Base-by-base conservation (phyloP, 2,888 invertebrate genomes). In the Dicranocentrus wangi region DNA sequence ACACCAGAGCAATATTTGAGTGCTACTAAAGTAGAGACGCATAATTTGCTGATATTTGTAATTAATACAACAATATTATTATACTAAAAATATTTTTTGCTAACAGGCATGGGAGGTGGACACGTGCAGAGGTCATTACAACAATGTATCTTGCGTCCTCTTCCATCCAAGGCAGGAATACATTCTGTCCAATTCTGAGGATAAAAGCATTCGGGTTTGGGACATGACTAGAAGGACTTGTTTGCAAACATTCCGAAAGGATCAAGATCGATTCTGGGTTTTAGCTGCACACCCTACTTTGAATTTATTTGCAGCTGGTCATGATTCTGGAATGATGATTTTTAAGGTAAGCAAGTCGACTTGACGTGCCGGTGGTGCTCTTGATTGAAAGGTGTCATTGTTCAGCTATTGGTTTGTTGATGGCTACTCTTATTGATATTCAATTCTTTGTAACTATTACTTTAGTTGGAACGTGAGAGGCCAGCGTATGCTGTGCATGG, bases 81-180 rank as follows among this genome's bases (percentile, higher is more conserved):
- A n/a, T n/a, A n/a, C n/a, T n/a, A 15, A 3, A 63, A 65, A 32
- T 21, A 65, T 8, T 39, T 42, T 65, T 7, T 73, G 10, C 7
- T 55, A 5, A 5, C 23, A 94, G 91, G 99, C 98, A 0, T 99
- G 98, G 98, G 99, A 99, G 89, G 96, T 99, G 55, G 99, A 99
- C 90, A 97, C 98, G 0, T 99, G 98, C 87, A 93, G 99, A n/a
- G 99, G 99, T 0, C 99, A 99, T 89, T 99, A 99, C 91, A 98
- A 99, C 91, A 99, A 99, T 89, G 99, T 99, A 1, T 99, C 98
- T 0, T 98, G 98, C 88, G 97, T 95, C 0, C 90, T 98, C 58
- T 99, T 99, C 90, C 99, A 99, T 90, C 98, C 99, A 0, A 92
- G 97, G 19, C 97, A 98, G 89, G 99, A 99, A 88, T 91, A 99